Percentiles rank a stretch among this genome's conserved stretches.
Evolutionary conservation across 2,113 vertebrate genomes (phyloP).

Genomic region (Zapus hudsonius): DNA sequence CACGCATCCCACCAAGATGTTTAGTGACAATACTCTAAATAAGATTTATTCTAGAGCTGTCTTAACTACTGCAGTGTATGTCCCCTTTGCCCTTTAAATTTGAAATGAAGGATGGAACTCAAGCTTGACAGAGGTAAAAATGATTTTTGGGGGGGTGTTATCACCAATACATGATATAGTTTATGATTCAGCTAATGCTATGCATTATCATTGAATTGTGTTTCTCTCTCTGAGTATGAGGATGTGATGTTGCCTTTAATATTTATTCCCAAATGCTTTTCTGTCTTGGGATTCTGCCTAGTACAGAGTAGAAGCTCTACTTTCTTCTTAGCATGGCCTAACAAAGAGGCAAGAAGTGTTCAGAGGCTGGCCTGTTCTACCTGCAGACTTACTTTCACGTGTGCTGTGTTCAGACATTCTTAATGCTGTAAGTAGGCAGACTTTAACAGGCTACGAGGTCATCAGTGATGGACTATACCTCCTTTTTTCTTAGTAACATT

Average conservation of each 20-base stretch:
- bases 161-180: constrained; percentile 18
- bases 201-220: neutral
- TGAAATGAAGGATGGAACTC: neutral
- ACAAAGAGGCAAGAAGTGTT: neutral
- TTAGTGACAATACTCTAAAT: constrained; percentile 16
- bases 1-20: neutral
- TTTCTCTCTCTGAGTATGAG: constrained; percentile 33
- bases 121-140: constrained; percentile 40
- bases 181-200: constrained; percentile 40
- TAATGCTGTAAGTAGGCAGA: no score
- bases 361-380: neutral
- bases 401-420: neutral
- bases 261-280: constrained; percentile 57
- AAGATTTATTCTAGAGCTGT: constrained; percentile 11
- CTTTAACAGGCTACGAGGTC: no score
- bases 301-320: no score
- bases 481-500: no score
- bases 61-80: neutral
- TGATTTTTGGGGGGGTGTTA: constrained; percentile 25
- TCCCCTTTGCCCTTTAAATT: constrained; percentile 39
- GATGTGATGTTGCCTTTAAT: constrained; percentile 51
- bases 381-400: neutral
- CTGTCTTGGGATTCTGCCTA: constrained; percentile 12
- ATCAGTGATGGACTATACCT: no score
- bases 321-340: neutral